Evolutionary conservation across 2,797 vertebrate genomes (phyloP).

Genomic region (Cyclura pinguis): DNA sequence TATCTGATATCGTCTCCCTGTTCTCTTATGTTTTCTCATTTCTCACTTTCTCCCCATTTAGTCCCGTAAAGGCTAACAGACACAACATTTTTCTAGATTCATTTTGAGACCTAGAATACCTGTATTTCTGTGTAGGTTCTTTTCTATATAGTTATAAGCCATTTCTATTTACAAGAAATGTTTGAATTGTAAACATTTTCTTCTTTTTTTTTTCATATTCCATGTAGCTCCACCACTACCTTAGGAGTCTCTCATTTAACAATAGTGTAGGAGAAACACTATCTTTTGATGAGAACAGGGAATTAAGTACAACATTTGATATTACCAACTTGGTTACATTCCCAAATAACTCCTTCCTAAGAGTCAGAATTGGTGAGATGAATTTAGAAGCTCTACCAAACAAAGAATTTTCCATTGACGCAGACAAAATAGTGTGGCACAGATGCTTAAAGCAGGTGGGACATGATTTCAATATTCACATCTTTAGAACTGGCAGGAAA

Average conservation of each 20-base stretch:
- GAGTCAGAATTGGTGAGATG: conserved; percentile 1
- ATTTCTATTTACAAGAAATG: too few relatives aligned
- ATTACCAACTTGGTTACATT: conserved; percentile 4
- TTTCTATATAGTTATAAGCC: too few relatives aligned
- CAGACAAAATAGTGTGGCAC: background rate
- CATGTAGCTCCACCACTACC: conserved; percentile 3
- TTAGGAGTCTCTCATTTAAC: conserved; percentile 2
- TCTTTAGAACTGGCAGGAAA: too few relatives aligned
- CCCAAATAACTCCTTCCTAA: conserved; percentile 10
- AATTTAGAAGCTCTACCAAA: background rate
- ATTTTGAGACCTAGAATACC: background rate
- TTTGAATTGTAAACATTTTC: background rate
- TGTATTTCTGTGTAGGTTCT: background rate
- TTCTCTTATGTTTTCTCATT: too few relatives aligned
- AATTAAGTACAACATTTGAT: conserved; percentile 1
- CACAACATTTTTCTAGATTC: background rate
- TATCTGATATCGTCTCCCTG: too few relatives aligned
- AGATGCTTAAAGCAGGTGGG: background rate
- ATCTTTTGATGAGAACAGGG: background rate
- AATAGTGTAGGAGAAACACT: conserved; percentile 1
- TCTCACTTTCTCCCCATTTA: background rate
- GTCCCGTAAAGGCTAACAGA: background rate
- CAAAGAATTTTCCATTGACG: background rate
- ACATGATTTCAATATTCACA: background rate
- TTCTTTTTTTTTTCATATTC: background rate